Conservation (phyloP, 2,888 invertebrate species). For the Tethea ocularis region DNA sequence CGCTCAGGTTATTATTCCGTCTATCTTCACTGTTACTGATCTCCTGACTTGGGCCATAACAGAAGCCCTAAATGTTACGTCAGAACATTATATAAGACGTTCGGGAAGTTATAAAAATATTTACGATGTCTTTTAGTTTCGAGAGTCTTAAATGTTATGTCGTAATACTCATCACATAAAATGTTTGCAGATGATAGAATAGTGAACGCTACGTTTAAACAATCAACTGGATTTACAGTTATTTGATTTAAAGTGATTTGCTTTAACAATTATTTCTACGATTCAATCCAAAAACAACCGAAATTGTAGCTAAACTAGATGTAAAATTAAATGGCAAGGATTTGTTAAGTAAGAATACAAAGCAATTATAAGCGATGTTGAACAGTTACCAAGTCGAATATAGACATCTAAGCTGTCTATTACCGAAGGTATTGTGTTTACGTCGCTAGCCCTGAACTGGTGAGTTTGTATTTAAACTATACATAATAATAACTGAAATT, state of each 20-base stretch:
- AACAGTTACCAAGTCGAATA: too few species aligned
- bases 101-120: slow-evolving; percentile 2
- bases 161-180: slow-evolving; percentile 4
- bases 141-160: not conserved
- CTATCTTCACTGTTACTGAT: not conserved
- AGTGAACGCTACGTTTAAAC: not conserved
- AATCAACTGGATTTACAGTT: not conserved
- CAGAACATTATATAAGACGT: not conserved
- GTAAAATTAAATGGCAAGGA: too few species aligned
- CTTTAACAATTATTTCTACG: too few species aligned
- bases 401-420: too few species aligned
- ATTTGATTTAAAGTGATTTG: not conserved
- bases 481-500: too few species aligned
- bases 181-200: not conserved
- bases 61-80: not conserved
- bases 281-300: too few species aligned
- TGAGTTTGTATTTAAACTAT: too few species aligned
- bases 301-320: too few species aligned
- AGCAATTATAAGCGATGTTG: too few species aligned
- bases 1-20: not conserved
- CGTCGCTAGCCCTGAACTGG: too few species aligned
- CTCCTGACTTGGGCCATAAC: not conserved
- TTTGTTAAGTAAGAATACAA: too few species aligned
- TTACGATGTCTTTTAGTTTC: slow-evolving; percentile 1
- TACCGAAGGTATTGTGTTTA: too few species aligned